Base-by-base conservation (phyloP, 2,113 vertebrate genomes). In the Cyanocitta stelleri region DNA sequence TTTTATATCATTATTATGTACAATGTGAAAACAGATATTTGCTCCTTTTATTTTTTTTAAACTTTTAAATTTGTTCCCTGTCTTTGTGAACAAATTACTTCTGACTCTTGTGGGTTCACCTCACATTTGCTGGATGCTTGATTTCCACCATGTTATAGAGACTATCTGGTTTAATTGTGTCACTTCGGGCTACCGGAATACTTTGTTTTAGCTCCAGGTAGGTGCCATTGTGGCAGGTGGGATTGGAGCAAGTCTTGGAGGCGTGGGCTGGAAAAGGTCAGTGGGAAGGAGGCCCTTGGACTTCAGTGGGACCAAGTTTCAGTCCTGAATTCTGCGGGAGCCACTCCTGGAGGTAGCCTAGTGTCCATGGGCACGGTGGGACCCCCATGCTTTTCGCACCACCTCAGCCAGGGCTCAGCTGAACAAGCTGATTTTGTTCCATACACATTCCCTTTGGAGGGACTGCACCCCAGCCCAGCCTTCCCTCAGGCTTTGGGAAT, bases 131-230 rank as follows among this genome's bases (percentile, higher is more conserved):
- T 98, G 97, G 98, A 96, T 91, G 94, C 97, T 98, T 95, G 95
- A 87, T 97, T 97, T 98, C 98, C 98, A 96, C 98, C 97, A 96
- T 58, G 33, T 97, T 94, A 62, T 59, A 95, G 92, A 97, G 91
- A 97, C 95, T 91, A 89, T 97, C 97, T 97, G 96, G 97, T 97
- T 98, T 96, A 92, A 97, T 97, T 96, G 95, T 97, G 96, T 98
- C 96, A 97, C 97, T 97, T 98, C 91, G 95, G 98, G 97, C 98
- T 97, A 97, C 98, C 98, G 91, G 97, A 98, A 98, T 98, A 98
- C 98, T 99, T 99, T 99, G 99, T 99, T 99, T 99, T 97, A 98
- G 98, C 98, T 99, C 98, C 99, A 99, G 98, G 97, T 96, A 97
- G 98, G 97, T 97, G 95, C 97, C 98, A 58, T 97, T 85, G 97